Conservation (phyloP, 2,113 vertebrate genomes). For the Nerophis ophidion region DNA sequence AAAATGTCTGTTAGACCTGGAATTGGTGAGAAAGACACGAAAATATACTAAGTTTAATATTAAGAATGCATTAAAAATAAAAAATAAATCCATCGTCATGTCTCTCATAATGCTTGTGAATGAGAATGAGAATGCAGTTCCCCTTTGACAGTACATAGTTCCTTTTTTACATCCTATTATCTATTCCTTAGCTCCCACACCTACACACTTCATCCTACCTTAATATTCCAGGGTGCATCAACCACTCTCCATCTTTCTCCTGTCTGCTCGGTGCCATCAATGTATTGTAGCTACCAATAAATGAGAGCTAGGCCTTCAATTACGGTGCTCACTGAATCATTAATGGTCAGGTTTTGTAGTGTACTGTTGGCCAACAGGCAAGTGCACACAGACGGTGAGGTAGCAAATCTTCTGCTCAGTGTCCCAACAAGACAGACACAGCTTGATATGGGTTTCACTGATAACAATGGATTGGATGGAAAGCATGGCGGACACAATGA, state of each 20-base stretch:
- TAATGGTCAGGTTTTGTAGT: slow-evolving; percentile 64
- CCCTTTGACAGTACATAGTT: neutral
- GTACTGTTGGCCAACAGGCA: slow-evolving; percentile 55
- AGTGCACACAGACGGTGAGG: slow-evolving; percentile 49
- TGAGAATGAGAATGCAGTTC: no score
- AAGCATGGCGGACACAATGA: slow-evolving; percentile 50
- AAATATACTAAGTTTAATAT: no score
- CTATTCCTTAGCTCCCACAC: slow-evolving; percentile 29
- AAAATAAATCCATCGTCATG: no score
- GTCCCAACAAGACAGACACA: slow-evolving; percentile 59
- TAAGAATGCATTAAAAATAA: no score
- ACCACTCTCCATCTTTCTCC: slow-evolving; percentile 33
- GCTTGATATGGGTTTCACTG: slow-evolving; percentile 60
- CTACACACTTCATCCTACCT: slow-evolving; percentile 25
- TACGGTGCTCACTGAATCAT: slow-evolving; percentile 69
- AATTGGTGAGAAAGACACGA: no score
- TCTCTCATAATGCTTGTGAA: no score
- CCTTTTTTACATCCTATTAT: slow-evolving; percentile 40
- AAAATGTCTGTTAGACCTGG: no score
- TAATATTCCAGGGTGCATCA: slow-evolving; percentile 32
- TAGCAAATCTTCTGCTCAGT: slow-evolving; percentile 53
- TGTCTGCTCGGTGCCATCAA: slow-evolving; percentile 39
- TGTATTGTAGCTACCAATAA: slow-evolving; percentile 64
- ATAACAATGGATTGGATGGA: slow-evolving; percentile 62
- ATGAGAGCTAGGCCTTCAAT: slow-evolving; percentile 70